Evolutionary conservation across 2,888 invertebrate genomes (phyloP).

Genomic region (Mantis religiosa): DNA sequence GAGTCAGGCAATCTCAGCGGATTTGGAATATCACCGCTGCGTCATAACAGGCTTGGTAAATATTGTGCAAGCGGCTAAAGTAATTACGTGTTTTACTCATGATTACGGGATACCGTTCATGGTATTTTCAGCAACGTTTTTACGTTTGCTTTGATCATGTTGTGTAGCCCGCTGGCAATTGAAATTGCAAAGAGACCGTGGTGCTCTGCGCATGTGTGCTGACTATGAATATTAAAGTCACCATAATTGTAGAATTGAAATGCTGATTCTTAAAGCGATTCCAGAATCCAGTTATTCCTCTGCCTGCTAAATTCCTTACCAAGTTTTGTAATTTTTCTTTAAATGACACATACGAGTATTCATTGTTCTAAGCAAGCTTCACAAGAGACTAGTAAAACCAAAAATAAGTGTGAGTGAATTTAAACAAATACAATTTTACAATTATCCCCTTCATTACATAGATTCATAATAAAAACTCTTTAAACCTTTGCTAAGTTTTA

Average conservation of each 20-base stretch:
- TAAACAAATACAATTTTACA: too few relatives aligned
- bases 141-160: not conserved
- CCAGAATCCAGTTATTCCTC: not conserved
- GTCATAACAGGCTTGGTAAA: not conserved
- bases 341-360: too few relatives aligned
- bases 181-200: not conserved
- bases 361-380: too few relatives aligned
- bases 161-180: not conserved
- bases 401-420: too few relatives aligned
- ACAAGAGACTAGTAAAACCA: too few relatives aligned
- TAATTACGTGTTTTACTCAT: not conserved
- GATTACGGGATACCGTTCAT: not conserved
- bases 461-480: too few relatives aligned
- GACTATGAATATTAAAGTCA: not conserved
- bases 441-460: too few relatives aligned
- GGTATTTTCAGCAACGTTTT: not conserved
- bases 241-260: not conserved
- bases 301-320: too few relatives aligned
- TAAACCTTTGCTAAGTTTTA: too few relatives aligned
- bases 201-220: not conserved
- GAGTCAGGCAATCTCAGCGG: not conserved
- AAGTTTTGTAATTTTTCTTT: too few relatives aligned
- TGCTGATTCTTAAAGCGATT: not conserved
- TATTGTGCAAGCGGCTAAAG: not conserved
- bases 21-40: not conserved